Base-by-base conservation (phyloP, 2,113 vertebrate genomes). In the Sterrhoptilus dennistouni region DNA sequence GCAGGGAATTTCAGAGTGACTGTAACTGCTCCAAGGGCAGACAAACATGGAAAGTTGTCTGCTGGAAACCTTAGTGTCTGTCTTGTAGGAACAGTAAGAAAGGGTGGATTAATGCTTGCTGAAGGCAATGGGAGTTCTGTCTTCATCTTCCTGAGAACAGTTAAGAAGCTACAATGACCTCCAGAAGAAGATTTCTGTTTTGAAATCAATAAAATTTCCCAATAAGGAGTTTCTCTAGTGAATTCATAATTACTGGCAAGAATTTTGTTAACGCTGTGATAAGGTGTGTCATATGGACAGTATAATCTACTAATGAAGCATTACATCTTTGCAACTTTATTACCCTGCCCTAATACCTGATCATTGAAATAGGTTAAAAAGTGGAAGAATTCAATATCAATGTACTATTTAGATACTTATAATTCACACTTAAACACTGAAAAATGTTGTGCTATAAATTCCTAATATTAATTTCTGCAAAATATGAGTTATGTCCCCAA, bases 301-400 rank as follows among this genome's bases (percentile, higher is more conserved):
- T 56, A 57, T 83, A 72, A 93, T 95, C 93, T 90, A 59, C 33
- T 83, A 89, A 88, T n/a, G 11, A 93, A 95, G 82, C 38, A 95
- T 29, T 74, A 88, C 6, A 40, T 56, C 53, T 91, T 86, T 87
- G 64, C 38, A 89, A 85, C 23, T 95, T 89, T 96, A 90, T 96
- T 97, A 64, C 44, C n/a, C 19, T 82, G 6, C 47, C 7, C 47
- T 80, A 90, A 77, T 91, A 95, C 94, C 79, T 93, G 90, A 77
- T 91, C 69, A 64, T 35, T 60, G 53, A 47, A 85, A 92, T 31
- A 44, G 27, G 14, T 81, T 92, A 89, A 82, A 89, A 84, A 90
- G 81, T 90, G 70, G 31, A 69, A 89, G 47, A 45, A 29, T 92
- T 47, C 71, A 42, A 76, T 91, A 89, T 89, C 63, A 72, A 42